Percentiles rank a stretch among this genome's conserved stretches.
These are phyloP conservation scores for Holothuria glaberrima DNA, from an alignment of 35 echinoderm and acorn worm genomes.

Conservation along the genomic window DNA sequence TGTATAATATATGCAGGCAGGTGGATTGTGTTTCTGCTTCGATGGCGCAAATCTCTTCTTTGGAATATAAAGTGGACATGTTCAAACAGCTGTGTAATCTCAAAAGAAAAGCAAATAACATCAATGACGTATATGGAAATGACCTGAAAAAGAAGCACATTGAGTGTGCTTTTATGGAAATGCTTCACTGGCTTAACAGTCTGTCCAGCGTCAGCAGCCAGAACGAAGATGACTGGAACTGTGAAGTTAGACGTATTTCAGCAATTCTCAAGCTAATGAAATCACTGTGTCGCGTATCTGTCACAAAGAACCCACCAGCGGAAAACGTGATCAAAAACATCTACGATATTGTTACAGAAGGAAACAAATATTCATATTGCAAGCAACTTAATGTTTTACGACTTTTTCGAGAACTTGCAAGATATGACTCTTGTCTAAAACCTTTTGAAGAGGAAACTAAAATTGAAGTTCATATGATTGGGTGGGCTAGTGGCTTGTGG, in stretches of 20 bases:
- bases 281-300: not conserved
- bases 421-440: not conserved
- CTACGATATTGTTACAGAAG: not conserved
- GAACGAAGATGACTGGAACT: conserved; percentile 28
- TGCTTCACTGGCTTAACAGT: not conserved
- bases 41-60: not conserved
- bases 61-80: conserved; percentile 44
- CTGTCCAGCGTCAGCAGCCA: not conserved
- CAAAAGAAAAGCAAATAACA: not conserved
- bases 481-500: not conserved
- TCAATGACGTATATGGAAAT: not conserved
- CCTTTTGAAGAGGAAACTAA: conserved; percentile 47
- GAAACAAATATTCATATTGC: not conserved
- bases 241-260: not conserved
- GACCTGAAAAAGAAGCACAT: not conserved
- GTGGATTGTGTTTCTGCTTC: not conserved
- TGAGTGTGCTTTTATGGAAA: not conserved
- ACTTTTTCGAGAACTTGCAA: not conserved
- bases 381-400: not conserved
- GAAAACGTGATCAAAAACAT: not conserved
- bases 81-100: conserved; percentile 2
- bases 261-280: not conserved
- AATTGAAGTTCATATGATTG: conserved; percentile 63
- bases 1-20: not conserved
- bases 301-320: not conserved